Percentiles rank a stretch among this genome's conserved stretches.
phyloP scores from a whole-genome alignment of 2,113 vertebrate species.

The Microtus pennsylvanicus region DNA sequence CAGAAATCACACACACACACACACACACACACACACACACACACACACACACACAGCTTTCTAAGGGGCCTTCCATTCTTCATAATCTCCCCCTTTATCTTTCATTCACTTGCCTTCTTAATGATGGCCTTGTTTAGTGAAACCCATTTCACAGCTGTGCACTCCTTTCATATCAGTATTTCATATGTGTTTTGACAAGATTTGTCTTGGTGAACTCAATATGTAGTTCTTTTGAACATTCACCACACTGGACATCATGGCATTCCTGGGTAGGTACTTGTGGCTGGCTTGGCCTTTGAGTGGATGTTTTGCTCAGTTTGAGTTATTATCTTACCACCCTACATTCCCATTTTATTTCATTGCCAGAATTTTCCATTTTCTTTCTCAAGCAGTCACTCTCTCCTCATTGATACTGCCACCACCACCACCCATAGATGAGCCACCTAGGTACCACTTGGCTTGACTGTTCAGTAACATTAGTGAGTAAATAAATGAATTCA shows the following conservation, averaged over 20 bases:
- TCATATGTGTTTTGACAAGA: background rate
- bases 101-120: background rate
- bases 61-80: background rate
- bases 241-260: background rate
- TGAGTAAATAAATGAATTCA: background rate
- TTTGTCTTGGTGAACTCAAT: background rate
- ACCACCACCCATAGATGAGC: accelerated
- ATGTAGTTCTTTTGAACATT: background rate
- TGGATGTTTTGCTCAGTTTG: background rate
- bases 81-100: background rate
- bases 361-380: background rate
- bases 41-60: background rate
- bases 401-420: background rate
- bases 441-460: background rate
- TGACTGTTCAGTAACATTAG: background rate
- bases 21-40: too few species aligned
- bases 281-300: background rate
- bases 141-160: background rate
- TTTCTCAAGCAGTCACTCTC: background rate
- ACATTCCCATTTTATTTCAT: background rate
- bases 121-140: background rate
- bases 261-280: too few species aligned
- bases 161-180: background rate
- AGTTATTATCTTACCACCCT: background rate
- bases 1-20: too few species aligned